These are phyloP conservation scores for Crotalus viridis DNA, from an alignment of 2,113 vertebrate genomes.

Conservation along the genomic window DNA sequence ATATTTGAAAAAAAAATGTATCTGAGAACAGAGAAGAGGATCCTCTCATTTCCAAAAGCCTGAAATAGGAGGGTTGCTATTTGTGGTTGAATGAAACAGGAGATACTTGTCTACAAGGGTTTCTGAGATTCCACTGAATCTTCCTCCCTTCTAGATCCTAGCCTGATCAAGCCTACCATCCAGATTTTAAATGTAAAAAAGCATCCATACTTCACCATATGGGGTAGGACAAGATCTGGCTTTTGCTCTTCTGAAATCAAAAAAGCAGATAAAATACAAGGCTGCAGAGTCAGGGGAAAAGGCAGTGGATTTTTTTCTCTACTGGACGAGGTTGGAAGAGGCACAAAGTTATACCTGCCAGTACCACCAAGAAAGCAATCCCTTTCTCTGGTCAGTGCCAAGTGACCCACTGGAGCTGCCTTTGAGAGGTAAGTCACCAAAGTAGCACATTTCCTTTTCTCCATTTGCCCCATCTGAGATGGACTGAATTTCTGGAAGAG, in stretches of 20 bases:
- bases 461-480: not conserved
- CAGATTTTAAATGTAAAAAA: rapidly evolving
- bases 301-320: rapidly evolving
- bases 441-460: not conserved
- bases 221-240: not conserved
- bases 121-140: not conserved
- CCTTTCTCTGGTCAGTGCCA: not conserved
- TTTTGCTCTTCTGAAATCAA: not conserved
- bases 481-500: not conserved
- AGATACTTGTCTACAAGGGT: not conserved
- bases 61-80: not conserved
- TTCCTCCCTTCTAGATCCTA: not conserved
- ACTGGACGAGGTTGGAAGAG: rapidly evolving
- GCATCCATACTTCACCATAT: rapidly evolving
- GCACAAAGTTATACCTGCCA: not conserved
- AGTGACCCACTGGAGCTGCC: not conserved
- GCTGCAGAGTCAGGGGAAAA: not conserved
- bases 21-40: not conserved
- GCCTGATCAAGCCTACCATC: not conserved
- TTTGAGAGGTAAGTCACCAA: not conserved
- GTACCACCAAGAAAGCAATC: rapidly evolving
- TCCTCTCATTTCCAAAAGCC: not conserved
- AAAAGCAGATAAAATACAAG: rapidly evolving
- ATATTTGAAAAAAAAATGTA: not conserved
- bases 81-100: not conserved